These are phyloP conservation scores for Centruroides vittatus DNA, from an alignment of 1,140 invertebrate species.

Conservation along the genomic window DNA sequence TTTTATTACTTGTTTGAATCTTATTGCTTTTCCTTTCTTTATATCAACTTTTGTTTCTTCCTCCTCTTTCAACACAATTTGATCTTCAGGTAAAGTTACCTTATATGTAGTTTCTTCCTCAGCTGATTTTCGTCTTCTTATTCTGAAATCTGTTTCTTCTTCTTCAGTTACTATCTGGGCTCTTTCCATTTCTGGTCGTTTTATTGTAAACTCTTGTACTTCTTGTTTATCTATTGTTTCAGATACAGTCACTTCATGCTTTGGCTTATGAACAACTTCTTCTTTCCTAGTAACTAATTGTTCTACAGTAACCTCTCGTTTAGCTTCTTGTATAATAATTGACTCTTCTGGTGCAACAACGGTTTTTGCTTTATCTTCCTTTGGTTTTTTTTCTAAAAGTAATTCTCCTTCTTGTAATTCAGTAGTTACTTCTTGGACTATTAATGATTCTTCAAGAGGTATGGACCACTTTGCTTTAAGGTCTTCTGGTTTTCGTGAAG, in stretches of 20 bases:
- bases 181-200: conserved; percentile 5
- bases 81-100: no score
- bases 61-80: neutral
- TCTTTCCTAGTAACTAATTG: neutral
- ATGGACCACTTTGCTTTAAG: conserved; percentile 10
- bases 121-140: neutral
- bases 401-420: conserved; percentile 13
- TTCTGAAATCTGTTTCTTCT: neutral
- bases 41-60: conserved; percentile 2
- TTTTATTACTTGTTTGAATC: neutral
- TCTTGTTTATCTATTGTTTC: conserved; percentile 4
- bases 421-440: conserved; percentile 4
- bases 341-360: neutral
- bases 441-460: conserved; percentile 10
- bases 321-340: neutral
- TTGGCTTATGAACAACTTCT: neutral
- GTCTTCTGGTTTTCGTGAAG: conserved; percentile 3
- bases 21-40: neutral
- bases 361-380: conserved; percentile 9
- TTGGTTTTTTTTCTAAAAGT: conserved; percentile 2
- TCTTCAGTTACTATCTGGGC: conserved; percentile 6
- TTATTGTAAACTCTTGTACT: neutral
- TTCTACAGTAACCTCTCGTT: conserved; percentile 3
- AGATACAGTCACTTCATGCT: neutral
- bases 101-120: neutral